Conservation (phyloP, 53 echinoderm and acorn worm species). For the Hippasteria phrygiana region DNA sequence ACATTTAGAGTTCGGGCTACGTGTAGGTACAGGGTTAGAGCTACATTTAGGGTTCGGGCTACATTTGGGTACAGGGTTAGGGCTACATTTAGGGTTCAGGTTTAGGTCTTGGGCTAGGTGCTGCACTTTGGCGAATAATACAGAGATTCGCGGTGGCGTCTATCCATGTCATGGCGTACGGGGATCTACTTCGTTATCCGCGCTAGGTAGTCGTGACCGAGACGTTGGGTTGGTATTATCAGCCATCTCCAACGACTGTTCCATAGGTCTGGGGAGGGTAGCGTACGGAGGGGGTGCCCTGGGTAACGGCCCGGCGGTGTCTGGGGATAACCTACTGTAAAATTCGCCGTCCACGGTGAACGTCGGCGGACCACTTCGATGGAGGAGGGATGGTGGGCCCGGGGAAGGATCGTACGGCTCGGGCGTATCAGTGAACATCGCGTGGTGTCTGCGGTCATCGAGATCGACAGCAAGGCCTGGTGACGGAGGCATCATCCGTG, state of each 20-base stretch:
- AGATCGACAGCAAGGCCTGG: background rate
- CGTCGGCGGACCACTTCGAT: background rate
- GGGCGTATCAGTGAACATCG: no score
- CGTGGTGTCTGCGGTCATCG: background rate
- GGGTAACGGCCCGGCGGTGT: background rate
- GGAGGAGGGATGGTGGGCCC: no score
- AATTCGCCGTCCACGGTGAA: constrained; percentile 19
- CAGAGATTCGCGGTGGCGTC: background rate
- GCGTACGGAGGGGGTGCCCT: constrained; percentile 40
- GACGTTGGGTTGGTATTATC: constrained; percentile 33
- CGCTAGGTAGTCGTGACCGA: constrained; percentile 4
- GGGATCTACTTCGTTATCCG: background rate
- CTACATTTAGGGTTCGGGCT: no score
- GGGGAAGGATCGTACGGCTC: background rate
- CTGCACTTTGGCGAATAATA: no score
- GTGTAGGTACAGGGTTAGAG: no score
- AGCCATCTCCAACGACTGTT: constrained; percentile 32
- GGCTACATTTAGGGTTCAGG: no score
- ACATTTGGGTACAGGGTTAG: no score
- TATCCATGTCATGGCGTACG: background rate
- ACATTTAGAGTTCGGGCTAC: no score
- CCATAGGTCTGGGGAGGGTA: constrained; percentile 21
- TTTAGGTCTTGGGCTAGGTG: no score
- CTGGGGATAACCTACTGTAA: background rate
- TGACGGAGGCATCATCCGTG: background rate